Base-by-base conservation (phyloP, 2,113 vertebrate genomes). In the Charina bottae region DNA sequence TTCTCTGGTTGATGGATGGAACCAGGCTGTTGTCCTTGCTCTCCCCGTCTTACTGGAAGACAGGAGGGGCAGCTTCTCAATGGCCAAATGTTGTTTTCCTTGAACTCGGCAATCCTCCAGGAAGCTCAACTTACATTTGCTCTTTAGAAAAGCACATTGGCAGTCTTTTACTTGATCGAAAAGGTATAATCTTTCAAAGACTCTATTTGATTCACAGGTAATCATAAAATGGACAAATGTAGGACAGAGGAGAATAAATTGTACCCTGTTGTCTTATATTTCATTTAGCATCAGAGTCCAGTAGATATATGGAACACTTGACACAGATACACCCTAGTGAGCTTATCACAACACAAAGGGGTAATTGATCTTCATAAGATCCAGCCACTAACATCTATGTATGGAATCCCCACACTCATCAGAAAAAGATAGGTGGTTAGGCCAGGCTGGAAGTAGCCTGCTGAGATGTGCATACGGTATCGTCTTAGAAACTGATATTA, bases 381-480 rank as follows among this genome's bases (percentile, higher is more conserved):
- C 46, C 46, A 33, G 8, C 56, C 0, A 0, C 11, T 54, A 90
- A n/a, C 2, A 1, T 11, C 42, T 0, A 0, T 19, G 17, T 0
- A 0, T 93, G 59, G 64, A 94, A 91, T 91, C 89, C 87, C 56
- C 8, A 2, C 28, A 46, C 54, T 88, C 68, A 88, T 13, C 37
- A 90, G 59, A 89, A 93, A 87, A 33, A 21, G 83, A 2, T 0
- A 0, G 7, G 28, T 49, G 72, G 37, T 64, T 84, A 0, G 88
- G 56, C 87, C 90, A 87, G 0, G 10, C 37, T 7, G 85, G 24
- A 33, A 23, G 83, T 93, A 13, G 46, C 15, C 24, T 49, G n/a
- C 0, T 0, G 58, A 1, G 1, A 53, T 33, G 21, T 0, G 0
- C 6, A 17, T 17, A 92, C n/a, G 58, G 4, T 1, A 4, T 54